Evolutionary conservation across 2,113 vertebrate species (phyloP).

Genomic region (Pterocles burchelli): DNA sequence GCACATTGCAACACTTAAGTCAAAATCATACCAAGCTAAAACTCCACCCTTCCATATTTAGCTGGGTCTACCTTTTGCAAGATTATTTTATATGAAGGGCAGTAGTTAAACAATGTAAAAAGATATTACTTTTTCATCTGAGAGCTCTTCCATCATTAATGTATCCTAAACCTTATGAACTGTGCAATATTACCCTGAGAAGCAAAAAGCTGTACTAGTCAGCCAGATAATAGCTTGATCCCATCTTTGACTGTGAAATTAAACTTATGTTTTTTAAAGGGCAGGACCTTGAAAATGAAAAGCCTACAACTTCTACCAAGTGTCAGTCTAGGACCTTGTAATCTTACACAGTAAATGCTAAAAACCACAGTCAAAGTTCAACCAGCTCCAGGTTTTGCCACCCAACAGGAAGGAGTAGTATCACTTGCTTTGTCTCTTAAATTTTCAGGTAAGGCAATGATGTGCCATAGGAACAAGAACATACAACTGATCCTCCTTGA

Average conservation of each 20-base stretch:
- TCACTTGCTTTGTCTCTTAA: neutral
- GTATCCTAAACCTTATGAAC: neutral
- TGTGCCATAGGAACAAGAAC: neutral
- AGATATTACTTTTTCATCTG: neutral
- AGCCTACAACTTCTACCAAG: neutral
- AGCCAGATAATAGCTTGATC: neutral
- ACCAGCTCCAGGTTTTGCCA: neutral
- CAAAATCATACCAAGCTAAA: neutral
- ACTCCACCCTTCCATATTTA: neutral
- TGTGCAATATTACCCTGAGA: neutral
- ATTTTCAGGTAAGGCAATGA: neutral
- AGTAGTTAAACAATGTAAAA: neutral
- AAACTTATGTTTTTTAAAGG: neutral
- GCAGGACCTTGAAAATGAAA: neutral
- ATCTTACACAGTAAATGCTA: neutral
- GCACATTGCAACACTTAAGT: neutral
- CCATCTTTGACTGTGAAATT: neutral
- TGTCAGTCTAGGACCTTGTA: neutral
- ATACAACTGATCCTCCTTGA: neutral
- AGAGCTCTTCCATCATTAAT: neutral
- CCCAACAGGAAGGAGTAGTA: neutral
- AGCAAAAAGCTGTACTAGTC: neutral
- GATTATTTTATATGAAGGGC: neutral
- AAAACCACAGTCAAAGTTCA: neutral
- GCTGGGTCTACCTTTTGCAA: neutral